Conservation (phyloP, 2,797 vertebrate genomes). For the Discoglossus pictus region DNA sequence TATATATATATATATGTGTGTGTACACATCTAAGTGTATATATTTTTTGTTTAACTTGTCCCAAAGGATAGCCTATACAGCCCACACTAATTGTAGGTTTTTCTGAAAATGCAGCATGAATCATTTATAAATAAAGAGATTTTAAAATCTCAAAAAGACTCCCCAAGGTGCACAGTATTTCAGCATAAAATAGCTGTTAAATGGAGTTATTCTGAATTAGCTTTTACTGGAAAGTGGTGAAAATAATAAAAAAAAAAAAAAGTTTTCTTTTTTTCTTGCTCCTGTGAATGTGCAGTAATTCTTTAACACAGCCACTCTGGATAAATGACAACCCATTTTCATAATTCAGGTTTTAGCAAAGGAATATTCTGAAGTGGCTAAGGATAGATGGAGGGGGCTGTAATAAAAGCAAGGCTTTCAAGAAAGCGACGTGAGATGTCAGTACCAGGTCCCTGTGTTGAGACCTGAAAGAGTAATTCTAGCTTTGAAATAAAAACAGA, state of each 20-base stretch:
- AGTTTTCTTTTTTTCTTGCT: conserved; percentile 77
- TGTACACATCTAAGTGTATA: conserved; percentile 1
- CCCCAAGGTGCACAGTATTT: conserved; percentile 78
- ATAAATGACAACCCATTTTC: conserved; percentile 74
- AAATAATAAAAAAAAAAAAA: conserved; percentile 81
- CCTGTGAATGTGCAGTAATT: conserved; percentile 72
- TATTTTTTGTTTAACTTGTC: conserved; percentile 68
- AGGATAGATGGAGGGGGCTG: conserved; percentile 53
- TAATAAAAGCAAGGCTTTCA: conserved; percentile 60
- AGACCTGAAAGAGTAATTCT: conserved; percentile 57
- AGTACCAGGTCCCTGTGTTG: conserved; percentile 53
- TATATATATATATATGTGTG: conserved; percentile 57
- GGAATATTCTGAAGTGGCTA: conserved; percentile 64
- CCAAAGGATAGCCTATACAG: conserved; percentile 77
- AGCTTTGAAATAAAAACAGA: conserved; percentile 56
- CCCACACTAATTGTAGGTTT: conserved; percentile 87
- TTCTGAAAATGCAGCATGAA: conserved; percentile 84
- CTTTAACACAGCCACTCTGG: conserved; percentile 73
- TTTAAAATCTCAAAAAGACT: conserved; percentile 84
- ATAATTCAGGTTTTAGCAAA: conserved; percentile 74
- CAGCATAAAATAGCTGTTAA: conserved; percentile 84
- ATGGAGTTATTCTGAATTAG: conserved; percentile 83
- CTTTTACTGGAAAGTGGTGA: conserved; percentile 81
- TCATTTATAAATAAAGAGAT: conserved; percentile 86
- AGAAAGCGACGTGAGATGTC: conserved; percentile 49